Percentiles rank a stretch among this genome's conserved stretches.
Evolutionary conservation across 2,888 invertebrate species (phyloP).

Genomic region (Poecilobothrus nobilitatus): DNA sequence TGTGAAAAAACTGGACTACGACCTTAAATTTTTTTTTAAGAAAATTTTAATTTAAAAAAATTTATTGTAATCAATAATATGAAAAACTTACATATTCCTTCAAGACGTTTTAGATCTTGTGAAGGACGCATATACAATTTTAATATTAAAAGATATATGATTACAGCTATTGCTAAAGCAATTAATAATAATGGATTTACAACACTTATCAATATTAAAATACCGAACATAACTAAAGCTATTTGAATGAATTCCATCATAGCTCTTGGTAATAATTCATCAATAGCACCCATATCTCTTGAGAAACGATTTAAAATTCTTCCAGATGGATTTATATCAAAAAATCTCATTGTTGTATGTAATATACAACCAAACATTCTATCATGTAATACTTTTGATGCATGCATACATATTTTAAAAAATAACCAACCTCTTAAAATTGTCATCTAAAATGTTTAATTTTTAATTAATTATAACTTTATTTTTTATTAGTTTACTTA

Average conservation of each 20-base stretch:
- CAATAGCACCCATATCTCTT: conserved; percentile 60
- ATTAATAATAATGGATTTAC: conserved; percentile 60
- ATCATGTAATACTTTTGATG: conserved; percentile 69
- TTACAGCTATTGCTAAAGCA: conserved; percentile 55
- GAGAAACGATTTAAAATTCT: conserved; percentile 66
- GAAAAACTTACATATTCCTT: conserved; percentile 54
- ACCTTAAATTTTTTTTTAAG: conserved; percentile 41
- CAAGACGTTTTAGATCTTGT: conserved; percentile 63
- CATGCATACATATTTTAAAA: conserved; percentile 65
- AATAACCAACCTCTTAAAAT: conserved; percentile 57
- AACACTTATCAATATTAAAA: conserved; percentile 61
- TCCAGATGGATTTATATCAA: conserved; percentile 75
- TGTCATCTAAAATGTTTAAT: conserved; percentile 38
- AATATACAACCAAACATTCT: conserved; percentile 75
- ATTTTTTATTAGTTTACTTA: conserved; percentile 22
- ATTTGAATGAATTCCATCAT: conserved; percentile 50
- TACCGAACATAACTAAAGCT: conserved; percentile 57
- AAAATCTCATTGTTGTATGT: conserved; percentile 72
- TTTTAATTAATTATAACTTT: conserved; percentile 1
- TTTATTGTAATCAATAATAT: neutral
- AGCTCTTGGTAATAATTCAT: conserved; percentile 49
- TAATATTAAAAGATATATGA: conserved; percentile 56
- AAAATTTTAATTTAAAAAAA: neutral
- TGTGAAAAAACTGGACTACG: conserved; percentile 89
- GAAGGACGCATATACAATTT: conserved; percentile 64